Percentiles rank a stretch among this genome's conserved stretches.
Evolutionary conservation across 2,797 vertebrate genomes (phyloP).

Genomic region (Masticophis lateralis): DNA sequence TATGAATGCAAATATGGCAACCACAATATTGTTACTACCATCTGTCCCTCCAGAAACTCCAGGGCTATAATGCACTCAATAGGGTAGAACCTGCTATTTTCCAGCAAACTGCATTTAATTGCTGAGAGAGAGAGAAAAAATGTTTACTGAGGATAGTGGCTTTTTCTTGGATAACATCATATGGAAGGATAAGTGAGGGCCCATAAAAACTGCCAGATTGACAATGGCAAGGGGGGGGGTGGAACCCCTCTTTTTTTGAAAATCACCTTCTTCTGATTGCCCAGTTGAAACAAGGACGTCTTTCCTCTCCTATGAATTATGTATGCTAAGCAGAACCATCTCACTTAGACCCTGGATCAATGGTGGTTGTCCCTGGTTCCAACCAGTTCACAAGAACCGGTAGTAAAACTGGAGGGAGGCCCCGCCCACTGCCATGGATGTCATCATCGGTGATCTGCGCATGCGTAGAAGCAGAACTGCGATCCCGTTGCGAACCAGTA

Average conservation of each 20-base stretch:
- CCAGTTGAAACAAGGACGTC: neutral
- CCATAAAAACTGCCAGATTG: neutral
- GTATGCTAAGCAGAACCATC: neutral
- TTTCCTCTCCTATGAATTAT: neutral
- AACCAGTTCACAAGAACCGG: too few relatives aligned
- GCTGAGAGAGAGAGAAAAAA: neutral
- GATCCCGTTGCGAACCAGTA: too few relatives aligned
- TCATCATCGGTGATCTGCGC: too few relatives aligned
- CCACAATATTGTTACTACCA: neutral
- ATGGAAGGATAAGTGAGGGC: neutral
- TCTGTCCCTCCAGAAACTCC: neutral
- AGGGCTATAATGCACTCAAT: neutral
- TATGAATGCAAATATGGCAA: neutral
- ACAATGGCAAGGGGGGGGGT: neutral
- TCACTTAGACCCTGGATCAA: neutral
- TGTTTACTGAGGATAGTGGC: neutral
- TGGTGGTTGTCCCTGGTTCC: too few relatives aligned
- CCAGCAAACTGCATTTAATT: neutral
- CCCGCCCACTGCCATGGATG: too few relatives aligned
- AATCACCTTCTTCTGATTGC: neutral
- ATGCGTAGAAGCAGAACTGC: too few relatives aligned
- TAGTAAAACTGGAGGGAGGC: too few relatives aligned
- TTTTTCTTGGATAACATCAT: neutral
- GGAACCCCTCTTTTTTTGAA: neutral
- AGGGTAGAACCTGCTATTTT: neutral